phyloP scores from a whole-genome alignment of 2,113 vertebrate genomes.

The Tupaia tana region DNA sequence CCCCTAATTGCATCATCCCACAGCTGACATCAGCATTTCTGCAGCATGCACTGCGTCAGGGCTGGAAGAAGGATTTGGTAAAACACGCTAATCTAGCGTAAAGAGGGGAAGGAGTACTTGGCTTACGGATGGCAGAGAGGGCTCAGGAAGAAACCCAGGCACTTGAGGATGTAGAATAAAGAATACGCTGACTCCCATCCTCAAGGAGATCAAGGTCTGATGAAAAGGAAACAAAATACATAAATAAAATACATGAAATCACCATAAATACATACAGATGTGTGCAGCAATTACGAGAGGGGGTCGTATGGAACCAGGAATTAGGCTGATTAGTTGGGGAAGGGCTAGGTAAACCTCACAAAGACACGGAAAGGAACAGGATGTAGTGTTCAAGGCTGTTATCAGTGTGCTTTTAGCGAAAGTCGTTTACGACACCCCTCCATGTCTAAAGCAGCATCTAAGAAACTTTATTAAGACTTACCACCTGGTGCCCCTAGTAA shows the following conservation, averaged over 20 bases:
- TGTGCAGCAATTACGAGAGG: conserved; percentile 22
- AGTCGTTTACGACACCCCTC: background rate
- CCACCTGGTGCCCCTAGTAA: background rate
- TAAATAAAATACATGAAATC: conserved; percentile 71
- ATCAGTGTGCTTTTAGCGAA: background rate
- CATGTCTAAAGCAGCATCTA: background rate
- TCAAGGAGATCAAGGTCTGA: conserved; percentile 61
- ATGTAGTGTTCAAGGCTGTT: background rate
- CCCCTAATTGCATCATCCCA: background rate
- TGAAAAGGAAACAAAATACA: conserved; percentile 62
- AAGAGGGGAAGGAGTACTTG: background rate
- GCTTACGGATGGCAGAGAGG: background rate
- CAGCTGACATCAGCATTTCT: conserved; percentile 16
- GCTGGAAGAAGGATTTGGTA: background rate
- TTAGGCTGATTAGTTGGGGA: conserved; percentile 33
- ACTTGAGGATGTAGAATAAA: background rate
- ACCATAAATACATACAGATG: conserved; percentile 72
- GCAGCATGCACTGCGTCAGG: background rate
- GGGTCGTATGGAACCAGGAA: conserved; percentile 16
- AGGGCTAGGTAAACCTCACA: conserved; percentile 45
- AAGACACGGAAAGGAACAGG: conserved; percentile 29
- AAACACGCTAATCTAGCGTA: background rate
- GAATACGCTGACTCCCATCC: conserved; percentile 37
- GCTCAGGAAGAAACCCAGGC: conserved; percentile 15
- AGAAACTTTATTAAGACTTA: background rate